These are phyloP conservation scores for Drosophila serrata DNA, from an alignment of 1,140 invertebrate genomes.

Conservation along the genomic window DNA sequence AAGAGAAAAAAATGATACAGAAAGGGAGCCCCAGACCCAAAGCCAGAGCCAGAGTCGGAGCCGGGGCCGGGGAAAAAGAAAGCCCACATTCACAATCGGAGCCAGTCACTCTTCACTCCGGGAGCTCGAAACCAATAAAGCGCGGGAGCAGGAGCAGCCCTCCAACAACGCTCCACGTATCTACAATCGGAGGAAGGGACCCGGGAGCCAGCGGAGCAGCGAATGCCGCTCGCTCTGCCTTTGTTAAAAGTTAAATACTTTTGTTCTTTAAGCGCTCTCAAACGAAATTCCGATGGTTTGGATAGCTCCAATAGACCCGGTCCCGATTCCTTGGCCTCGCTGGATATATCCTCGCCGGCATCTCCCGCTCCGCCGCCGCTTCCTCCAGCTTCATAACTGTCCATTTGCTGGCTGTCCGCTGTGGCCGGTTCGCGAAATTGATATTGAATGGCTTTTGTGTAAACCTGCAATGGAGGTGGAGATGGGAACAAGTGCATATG, in stretches of 20 bases:
- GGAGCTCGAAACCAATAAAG: constrained; percentile 72
- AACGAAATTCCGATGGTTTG: constrained; percentile 85
- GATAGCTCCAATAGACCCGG: constrained; percentile 83
- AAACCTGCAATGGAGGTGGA: constrained; percentile 61
- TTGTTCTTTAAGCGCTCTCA: constrained; percentile 85
- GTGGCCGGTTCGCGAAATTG: constrained; percentile 85
- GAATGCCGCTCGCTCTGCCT: constrained; percentile 55
- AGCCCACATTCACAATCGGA: constrained; percentile 50
- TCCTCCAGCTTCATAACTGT: constrained; percentile 60
- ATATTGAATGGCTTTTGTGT: constrained; percentile 75
- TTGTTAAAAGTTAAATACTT: constrained; percentile 85
- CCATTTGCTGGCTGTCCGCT: constrained; percentile 65
- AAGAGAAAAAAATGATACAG: constrained; percentile 15
- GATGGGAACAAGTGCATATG: constrained; percentile 29
- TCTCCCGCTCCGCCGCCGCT: constrained; percentile 49
- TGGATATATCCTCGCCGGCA: constrained; percentile 65
- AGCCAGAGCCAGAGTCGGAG: background rate
- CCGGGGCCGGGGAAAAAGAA: constrained; percentile 19
- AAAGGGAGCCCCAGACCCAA: too few relatives aligned
- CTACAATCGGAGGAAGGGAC: constrained; percentile 5
- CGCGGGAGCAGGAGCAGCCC: constrained; percentile 43
- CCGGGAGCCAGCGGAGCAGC: constrained; percentile 50
- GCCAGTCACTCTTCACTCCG: constrained; percentile 38
- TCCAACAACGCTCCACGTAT: constrained; percentile 11
- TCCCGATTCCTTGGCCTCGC: constrained; percentile 74